These are phyloP conservation scores for Buphagus erythrorhynchus DNA, from an alignment of 2,797 vertebrate species.

Conservation along the genomic window DNA sequence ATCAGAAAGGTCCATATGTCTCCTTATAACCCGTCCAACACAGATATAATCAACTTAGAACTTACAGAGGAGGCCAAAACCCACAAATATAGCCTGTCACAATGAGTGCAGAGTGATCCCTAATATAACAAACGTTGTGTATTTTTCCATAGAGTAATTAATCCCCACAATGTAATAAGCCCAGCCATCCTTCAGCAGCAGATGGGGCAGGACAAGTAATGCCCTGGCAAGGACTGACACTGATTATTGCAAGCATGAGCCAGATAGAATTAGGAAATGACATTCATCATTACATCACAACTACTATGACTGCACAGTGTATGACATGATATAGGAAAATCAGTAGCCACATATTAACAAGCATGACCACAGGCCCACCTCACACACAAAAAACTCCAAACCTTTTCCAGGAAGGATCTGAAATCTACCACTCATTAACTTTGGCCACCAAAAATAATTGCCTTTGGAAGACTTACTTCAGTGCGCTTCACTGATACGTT, in stretches of 20 bases:
- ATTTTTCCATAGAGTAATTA: background rate
- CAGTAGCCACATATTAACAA: background rate
- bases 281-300: background rate
- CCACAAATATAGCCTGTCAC: background rate
- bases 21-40: background rate
- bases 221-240: background rate
- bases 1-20: background rate
- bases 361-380: background rate
- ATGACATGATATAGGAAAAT: background rate
- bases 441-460: background rate
- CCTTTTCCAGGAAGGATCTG: background rate
- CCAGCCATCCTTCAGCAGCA: background rate
- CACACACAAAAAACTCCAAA: background rate
- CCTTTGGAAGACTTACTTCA: background rate
- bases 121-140: background rate
- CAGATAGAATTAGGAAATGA: background rate
- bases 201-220: background rate
- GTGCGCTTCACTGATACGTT: background rate
- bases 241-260: background rate
- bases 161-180: background rate
- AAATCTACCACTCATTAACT: background rate
- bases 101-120: background rate
- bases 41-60: background rate
- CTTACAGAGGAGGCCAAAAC: background rate
- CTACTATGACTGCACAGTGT: background rate